Base-by-base conservation (phyloP, 2,113 vertebrate genomes). In the Hippocampus mohnikei region DNA sequence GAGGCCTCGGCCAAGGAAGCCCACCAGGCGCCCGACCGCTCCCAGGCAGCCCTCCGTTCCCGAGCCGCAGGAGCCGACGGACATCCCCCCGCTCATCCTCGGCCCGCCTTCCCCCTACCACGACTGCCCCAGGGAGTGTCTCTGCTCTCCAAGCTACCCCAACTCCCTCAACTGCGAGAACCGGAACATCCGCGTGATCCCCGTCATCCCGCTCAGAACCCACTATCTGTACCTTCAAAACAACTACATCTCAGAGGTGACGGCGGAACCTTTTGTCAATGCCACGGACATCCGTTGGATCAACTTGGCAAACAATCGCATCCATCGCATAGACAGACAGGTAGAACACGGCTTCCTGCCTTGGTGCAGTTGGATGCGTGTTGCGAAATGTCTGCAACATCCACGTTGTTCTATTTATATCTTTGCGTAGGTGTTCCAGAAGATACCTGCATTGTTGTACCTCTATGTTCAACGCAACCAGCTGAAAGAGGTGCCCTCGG, bases 221-320 rank as follows among this genome's bases (percentile, higher is more conserved):
- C 94, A 96, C 75, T 97, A 98, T 88, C 89, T 98, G 73, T 99
- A 99, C 76, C 91, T 99, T 50, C 95, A 98, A 87, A 98, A 99
- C 90, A 99, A 99, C 87, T 98, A 94, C 92, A 98, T 99, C 48
- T 92, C 94, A 0, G 92, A 95, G 73, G 92, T 99, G 58, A 93
- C 93, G 0, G 88, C 94, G n/a, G 95, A 95, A 41, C 74, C 97
- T 18, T 99, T 99, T 82, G 76, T 77, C 56, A 99, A 99, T 0
- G 96, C 96, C 83, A 93, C 93, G 0, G 94, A 86, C 1, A 89
- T 99, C 73, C 90, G 89, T 27, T 99, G 97, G 97, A 80, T 99
- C 85, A 98, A 98, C 88, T 85, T 98, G 58, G 96, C 96, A 74
- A 98, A 98, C 86, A 98, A 99, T 70, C 94, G 95, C 13, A 95